Percentiles rank a stretch among this genome's conserved stretches.
These are phyloP conservation scores for Nemapogon koenigi DNA, from an alignment of 2,888 invertebrate species.

Conservation along the genomic window DNA sequence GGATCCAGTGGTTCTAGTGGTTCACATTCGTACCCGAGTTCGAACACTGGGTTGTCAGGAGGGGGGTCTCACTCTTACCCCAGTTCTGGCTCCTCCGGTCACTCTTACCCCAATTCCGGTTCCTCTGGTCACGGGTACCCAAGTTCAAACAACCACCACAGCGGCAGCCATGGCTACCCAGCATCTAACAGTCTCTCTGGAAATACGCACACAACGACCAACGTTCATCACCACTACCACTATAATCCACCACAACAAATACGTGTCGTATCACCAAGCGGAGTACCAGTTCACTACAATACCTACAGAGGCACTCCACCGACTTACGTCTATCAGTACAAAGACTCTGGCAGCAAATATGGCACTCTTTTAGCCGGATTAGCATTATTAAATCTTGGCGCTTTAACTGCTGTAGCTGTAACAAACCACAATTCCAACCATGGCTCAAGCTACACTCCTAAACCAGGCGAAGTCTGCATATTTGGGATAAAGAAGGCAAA, in stretches of 20 bases:
- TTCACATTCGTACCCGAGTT: constrained; percentile 19
- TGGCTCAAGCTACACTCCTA: constrained; percentile 26
- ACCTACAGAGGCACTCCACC: constrained; percentile 45
- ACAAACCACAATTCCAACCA: constrained; percentile 21
- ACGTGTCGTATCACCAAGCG: constrained; percentile 35
- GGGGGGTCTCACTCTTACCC: constrained; percentile 1
- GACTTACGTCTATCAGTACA: constrained; percentile 45
- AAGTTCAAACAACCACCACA: not conserved
- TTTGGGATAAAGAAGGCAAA: constrained; percentile 46
- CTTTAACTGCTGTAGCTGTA: constrained; percentile 29
- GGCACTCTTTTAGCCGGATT: constrained; percentile 44
- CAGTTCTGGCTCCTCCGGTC: not conserved
- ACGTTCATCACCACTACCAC: constrained; percentile 38
- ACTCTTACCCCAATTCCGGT: not conserved
- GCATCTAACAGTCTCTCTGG: constrained; percentile 19
- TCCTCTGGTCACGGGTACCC: not conserved
- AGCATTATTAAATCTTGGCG: constrained; percentile 46
- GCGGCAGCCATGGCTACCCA: constrained; percentile 20
- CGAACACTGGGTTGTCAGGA: constrained; percentile 3
- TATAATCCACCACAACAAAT: constrained; percentile 47
- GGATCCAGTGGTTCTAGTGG: not conserved
- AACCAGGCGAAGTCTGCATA: constrained; percentile 45
- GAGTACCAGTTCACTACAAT: constrained; percentile 32
- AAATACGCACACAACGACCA: constrained; percentile 24
- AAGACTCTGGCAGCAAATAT: constrained; percentile 50